phyloP scores from a whole-genome alignment of 2,888 invertebrate species.

The Nomada goodeniana region DNA sequence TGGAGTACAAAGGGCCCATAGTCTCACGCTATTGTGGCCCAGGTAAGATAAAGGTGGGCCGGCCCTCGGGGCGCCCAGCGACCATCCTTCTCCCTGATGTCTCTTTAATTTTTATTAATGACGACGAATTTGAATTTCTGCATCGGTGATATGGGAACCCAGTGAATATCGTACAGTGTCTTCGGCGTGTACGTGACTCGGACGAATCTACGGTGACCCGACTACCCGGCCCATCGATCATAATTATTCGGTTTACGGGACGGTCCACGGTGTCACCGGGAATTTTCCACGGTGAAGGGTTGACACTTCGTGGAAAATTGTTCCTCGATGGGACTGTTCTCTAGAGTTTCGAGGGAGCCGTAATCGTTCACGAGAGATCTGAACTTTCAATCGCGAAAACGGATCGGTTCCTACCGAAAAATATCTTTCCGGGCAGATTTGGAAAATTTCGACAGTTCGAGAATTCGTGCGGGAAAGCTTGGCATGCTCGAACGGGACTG shows the following conservation, averaged over 20 bases:
- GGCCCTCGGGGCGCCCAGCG: constrained; percentile 47
- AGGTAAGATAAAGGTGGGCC: constrained; percentile 83
- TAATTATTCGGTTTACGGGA: constrained; percentile 75
- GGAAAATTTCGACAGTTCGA: too few relatives aligned
- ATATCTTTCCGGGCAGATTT: too few relatives aligned
- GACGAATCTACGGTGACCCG: constrained; percentile 42
- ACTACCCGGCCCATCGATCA: constrained; percentile 77
- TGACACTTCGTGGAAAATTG: neutral
- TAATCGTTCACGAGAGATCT: neutral
- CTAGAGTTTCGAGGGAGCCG: too few relatives aligned
- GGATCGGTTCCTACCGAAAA: too few relatives aligned
- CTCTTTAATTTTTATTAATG: constrained; percentile 85
- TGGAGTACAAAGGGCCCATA: constrained; percentile 83
- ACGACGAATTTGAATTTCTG: constrained; percentile 83
- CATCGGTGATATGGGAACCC: constrained; percentile 84
- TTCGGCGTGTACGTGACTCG: constrained; percentile 74
- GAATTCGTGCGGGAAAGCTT: too few relatives aligned
- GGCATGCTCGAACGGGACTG: too few relatives aligned
- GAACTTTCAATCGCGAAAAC: too few relatives aligned
- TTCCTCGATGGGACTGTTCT: neutral
- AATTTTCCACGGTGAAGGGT: constrained; percentile 22
- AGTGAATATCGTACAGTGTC: neutral
- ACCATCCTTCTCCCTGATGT: constrained; percentile 78
- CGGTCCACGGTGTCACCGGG: constrained; percentile 31
- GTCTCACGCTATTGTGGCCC: constrained; percentile 83